Base-by-base conservation (phyloP, 2,113 vertebrate species). In the Catharus minimus region DNA sequence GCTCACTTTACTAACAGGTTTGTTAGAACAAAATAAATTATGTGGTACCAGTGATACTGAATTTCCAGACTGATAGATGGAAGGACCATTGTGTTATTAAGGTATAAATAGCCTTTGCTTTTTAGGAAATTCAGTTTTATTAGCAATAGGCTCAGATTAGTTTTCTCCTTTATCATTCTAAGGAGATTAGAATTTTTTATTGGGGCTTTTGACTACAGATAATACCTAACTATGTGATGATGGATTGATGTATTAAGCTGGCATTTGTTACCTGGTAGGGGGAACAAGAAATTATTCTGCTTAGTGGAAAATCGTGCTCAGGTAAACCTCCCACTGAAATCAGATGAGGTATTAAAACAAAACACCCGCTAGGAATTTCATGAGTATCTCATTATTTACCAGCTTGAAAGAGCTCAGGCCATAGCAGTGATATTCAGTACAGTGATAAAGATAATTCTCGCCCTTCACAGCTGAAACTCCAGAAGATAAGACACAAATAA, bases 301-400 rank as follows among this genome's bases (percentile, higher is more conserved):
- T 90, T 82, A 86, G 39, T 69, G 78, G 50, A 95, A 91, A 77
- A 86, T 57, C 69, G 75, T 79, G 88, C 82, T 86, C 88, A 86
- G 77, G 46, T 88, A 92, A 92, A 94, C 33, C 73, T 95, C 88
- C 58, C 55, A 72, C 66, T 84, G 83, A 93, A 95, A 94, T 91
- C 76, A 88, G 77, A 88, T 86, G 67, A 78, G 65, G 47, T 75
- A 91, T 78, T 92, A 69, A 90, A 81, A 71, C 49, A 83, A 72
- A 94, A 82, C 80, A 83, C 69, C 57, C 0, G 0, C 88, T 86
- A 90, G 82, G 88, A 93, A 86, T 90, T 90, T 91, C 73, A 72
- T 82, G 65, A 88, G 61, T 82, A 86, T 65, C 80, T 93, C 82
- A 83, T 94, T 95, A 95, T 83, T 95, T 91, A 90, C 66, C 49